phyloP scores from a whole-genome alignment of 2,888 invertebrate species.

The Drosophila nr. perissopoda region DNA sequence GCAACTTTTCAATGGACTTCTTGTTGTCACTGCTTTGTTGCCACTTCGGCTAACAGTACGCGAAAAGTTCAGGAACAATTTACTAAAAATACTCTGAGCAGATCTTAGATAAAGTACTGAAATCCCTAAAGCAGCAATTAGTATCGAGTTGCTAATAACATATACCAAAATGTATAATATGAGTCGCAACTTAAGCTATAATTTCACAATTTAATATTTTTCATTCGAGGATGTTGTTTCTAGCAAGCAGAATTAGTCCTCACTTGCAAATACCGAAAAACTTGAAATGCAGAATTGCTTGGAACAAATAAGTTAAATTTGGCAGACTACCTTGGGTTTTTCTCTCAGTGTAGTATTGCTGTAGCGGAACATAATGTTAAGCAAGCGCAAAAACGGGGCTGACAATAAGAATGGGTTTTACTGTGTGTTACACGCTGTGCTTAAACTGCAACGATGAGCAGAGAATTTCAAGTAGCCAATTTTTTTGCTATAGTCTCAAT shows the following conservation, averaged over 20 bases:
- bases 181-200: not conserved
- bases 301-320: not conserved
- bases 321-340: not conserved
- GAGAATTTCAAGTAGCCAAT: conserved; percentile 55
- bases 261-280: not conserved
- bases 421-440: conserved; percentile 34
- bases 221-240: not conserved
- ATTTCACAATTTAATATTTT: not conserved
- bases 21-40: conserved; percentile 9
- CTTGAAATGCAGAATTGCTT: not conserved
- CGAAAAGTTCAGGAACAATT: not conserved
- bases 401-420: conserved; percentile 26
- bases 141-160: not conserved
- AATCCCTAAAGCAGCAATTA: not conserved
- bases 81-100: not conserved
- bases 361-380: conserved; percentile 35
- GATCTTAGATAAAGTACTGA: not conserved
- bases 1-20: conserved; percentile 49
- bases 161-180: not conserved
- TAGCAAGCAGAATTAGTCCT: not conserved
- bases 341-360: not conserved
- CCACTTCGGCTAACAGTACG: not conserved
- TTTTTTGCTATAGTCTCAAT: conserved; percentile 29
- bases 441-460: conserved; percentile 31
- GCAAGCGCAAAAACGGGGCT: conserved; percentile 38